phyloP scores from a whole-genome alignment of 2,797 vertebrate species.

The Hoplostethus mediterraneus region DNA sequence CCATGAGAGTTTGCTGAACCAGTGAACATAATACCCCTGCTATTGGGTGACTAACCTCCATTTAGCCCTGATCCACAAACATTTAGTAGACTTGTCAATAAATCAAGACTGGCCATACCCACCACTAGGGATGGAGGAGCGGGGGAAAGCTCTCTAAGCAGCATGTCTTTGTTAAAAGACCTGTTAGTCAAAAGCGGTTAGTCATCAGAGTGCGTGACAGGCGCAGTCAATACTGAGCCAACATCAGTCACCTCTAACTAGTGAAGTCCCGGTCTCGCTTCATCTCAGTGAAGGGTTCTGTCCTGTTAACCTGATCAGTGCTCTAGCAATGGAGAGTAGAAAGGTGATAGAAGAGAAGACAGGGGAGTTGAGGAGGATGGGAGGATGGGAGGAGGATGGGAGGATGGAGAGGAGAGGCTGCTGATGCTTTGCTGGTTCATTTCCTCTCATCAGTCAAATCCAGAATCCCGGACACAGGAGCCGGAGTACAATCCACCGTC shows the following conservation, averaged over 20 bases:
- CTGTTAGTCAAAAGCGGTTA: slow-evolving; percentile 67
- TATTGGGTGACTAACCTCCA: slow-evolving; percentile 14
- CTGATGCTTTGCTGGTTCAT: slow-evolving; percentile 63
- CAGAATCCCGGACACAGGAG: slow-evolving; percentile 53
- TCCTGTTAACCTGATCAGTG: slow-evolving; percentile 18
- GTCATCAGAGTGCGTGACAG: slow-evolving; percentile 70
- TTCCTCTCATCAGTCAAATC: slow-evolving; percentile 72
- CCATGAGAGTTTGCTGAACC: not conserved
- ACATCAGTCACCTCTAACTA: slow-evolving; percentile 66
- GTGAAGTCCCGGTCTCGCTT: slow-evolving; percentile 59
- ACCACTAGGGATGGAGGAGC: slow-evolving; percentile 26
- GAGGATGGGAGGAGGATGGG: slow-evolving; percentile 55
- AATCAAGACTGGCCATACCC: slow-evolving; percentile 38
- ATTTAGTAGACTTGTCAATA: slow-evolving; percentile 40
- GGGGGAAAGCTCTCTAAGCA: slow-evolving; percentile 39
- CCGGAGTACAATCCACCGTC: slow-evolving; percentile 40
- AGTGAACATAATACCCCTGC: not conserved
- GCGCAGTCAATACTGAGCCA: slow-evolving; percentile 65
- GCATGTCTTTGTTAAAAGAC: slow-evolving; percentile 66
- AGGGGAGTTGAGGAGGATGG: slow-evolving; percentile 11
- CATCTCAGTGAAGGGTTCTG: slow-evolving; percentile 57
- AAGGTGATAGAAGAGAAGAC: slow-evolving; percentile 2
- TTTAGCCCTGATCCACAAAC: slow-evolving; percentile 25
- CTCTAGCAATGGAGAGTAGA: slow-evolving; percentile 12
- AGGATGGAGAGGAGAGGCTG: slow-evolving; percentile 49